Conservation (phyloP, 2,888 invertebrate species). For the Bellardia pandia region DNA sequence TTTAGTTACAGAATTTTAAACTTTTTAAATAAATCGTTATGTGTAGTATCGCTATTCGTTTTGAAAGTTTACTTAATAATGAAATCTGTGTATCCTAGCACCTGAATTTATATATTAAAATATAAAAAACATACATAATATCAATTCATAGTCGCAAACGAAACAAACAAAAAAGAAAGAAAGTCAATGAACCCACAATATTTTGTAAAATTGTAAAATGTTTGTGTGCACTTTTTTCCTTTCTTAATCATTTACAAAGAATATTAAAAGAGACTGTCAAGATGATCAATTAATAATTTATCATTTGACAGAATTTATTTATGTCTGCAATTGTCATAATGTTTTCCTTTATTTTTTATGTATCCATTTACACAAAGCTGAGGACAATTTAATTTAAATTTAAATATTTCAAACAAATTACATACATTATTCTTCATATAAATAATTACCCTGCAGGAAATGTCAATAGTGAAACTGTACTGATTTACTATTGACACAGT, state of each 20-base stretch:
- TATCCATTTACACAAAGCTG: slow-evolving; percentile 9
- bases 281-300: slow-evolving; percentile 66
- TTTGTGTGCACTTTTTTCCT: slow-evolving; percentile 6
- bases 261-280: slow-evolving; percentile 46
- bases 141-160: slow-evolving; percentile 24
- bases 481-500: too few relatives aligned
- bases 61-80: slow-evolving; percentile 49
- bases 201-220: slow-evolving; percentile 29
- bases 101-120: slow-evolving; percentile 57
- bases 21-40: neutral
- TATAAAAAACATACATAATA: neutral
- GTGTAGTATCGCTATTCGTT: slow-evolving; percentile 24
- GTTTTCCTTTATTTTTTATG: slow-evolving; percentile 39
- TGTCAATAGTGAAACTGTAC: too few relatives aligned
- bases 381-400: slow-evolving; percentile 12
- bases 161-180: neutral
- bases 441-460: too few relatives aligned
- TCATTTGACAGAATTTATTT: slow-evolving; percentile 57
- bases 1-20: neutral
- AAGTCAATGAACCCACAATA: slow-evolving; percentile 59
- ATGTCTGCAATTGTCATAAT: slow-evolving; percentile 55
- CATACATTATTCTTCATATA: neutral
- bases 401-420: neutral
- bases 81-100: slow-evolving; percentile 27
- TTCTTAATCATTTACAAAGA: slow-evolving; percentile 61